Evolutionary conservation across 2,113 vertebrate species (phyloP).

Genomic region (Cryptomyrus ogoouensis): DNA sequence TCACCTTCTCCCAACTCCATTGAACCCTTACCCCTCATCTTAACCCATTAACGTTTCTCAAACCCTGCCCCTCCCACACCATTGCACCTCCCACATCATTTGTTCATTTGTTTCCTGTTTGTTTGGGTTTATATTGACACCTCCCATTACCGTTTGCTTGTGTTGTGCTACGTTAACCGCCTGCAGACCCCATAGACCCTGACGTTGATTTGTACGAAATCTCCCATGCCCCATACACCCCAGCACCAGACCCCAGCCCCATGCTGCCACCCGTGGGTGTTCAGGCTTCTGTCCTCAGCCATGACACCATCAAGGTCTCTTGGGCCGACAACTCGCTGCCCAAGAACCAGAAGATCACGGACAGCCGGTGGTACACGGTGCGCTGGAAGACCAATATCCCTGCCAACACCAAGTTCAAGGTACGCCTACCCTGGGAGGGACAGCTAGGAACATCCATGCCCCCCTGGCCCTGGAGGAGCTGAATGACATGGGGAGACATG

Average conservation of each 20-base stretch:
- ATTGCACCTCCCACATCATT: background rate
- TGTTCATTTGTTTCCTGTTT: background rate
- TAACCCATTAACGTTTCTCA: slow-evolving; percentile 57
- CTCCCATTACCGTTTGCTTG: slow-evolving; percentile 44
- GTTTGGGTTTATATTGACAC: slow-evolving; percentile 28
- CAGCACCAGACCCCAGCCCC: slow-evolving; percentile 97
- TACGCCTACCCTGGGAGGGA: slow-evolving; percentile 40
- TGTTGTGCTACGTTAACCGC: slow-evolving; percentile 42
- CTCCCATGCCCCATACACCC: slow-evolving; percentile 98
- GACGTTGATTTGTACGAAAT: slow-evolving; percentile 96
- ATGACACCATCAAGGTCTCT: slow-evolving; percentile 90
- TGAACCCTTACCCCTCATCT: slow-evolving; percentile 47
- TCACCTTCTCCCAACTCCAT: slow-evolving; percentile 69
- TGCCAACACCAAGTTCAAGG: slow-evolving; percentile 96
- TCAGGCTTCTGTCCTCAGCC: slow-evolving; percentile 92
- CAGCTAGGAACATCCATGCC: background rate
- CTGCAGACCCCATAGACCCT: slow-evolving; percentile 76
- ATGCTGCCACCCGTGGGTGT: slow-evolving; percentile 99
- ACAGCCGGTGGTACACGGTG: slow-evolving; percentile 89
- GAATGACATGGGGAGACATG: background rate
- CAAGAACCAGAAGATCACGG: slow-evolving; percentile 97
- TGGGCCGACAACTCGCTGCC: slow-evolving; percentile 98
- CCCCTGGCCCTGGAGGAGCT: background rate
- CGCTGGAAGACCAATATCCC: slow-evolving; percentile 99
- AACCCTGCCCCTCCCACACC: background rate